Evolutionary conservation across 2,113 vertebrate species (phyloP).

Genomic region (Cyanistes caeruleus): DNA sequence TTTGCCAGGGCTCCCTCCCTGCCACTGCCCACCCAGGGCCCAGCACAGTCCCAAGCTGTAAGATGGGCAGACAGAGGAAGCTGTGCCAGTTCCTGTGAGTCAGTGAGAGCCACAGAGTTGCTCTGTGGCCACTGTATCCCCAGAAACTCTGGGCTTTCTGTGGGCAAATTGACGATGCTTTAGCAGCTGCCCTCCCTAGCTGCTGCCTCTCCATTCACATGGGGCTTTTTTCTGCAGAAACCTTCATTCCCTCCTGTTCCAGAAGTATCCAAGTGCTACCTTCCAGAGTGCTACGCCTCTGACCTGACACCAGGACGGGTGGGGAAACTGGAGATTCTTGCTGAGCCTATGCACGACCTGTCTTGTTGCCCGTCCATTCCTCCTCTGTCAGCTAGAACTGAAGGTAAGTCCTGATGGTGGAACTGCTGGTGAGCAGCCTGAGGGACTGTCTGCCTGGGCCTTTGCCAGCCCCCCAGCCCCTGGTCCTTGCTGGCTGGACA

Average conservation of each 20-base stretch:
- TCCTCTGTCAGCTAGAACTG: not conserved
- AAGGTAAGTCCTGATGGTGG: not conserved
- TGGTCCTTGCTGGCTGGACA: not conserved
- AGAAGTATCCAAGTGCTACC: not conserved
- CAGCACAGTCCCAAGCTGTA: not conserved
- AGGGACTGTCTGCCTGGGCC: not conserved
- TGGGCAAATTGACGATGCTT: too few relatives aligned
- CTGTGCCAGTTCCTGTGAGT: not conserved
- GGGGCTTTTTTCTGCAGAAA: constrained; percentile 48
- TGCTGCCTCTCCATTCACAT: not conserved
- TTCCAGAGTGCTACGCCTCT: not conserved
- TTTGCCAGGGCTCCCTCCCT: not conserved
- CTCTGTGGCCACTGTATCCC: not conserved
- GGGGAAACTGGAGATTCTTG: not conserved
- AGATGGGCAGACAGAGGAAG: not conserved
- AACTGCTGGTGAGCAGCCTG: rapidly evolving
- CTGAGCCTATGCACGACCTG: not conserved
- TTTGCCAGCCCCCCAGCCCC: not conserved
- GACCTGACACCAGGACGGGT: not conserved
- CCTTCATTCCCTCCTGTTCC: not conserved
- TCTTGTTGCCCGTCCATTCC: not conserved
- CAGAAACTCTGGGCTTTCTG: not conserved
- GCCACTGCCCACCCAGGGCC: not conserved
- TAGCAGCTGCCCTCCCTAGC: not conserved
- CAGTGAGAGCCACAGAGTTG: not conserved